Conservation (phyloP, 2,888 invertebrate genomes). For the Hyppa rectilinea region DNA sequence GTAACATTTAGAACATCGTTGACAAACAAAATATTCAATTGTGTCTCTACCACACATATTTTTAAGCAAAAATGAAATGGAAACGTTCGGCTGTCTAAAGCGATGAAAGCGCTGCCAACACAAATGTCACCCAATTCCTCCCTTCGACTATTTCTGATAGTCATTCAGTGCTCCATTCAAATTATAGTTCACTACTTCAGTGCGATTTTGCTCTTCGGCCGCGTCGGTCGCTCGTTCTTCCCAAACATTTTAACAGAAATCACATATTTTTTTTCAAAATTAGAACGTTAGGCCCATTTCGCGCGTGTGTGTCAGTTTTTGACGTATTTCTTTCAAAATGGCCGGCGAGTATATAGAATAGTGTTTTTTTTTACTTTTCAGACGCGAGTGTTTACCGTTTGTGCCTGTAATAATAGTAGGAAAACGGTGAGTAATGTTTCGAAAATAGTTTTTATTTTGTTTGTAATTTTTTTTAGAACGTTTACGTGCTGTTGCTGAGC, state of each 20-base stretch:
- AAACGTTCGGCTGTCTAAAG: conserved; percentile 60
- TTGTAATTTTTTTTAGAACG: conserved; percentile 58
- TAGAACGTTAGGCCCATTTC: conserved; percentile 49
- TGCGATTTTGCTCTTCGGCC: conserved; percentile 62
- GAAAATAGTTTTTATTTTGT: conserved; percentile 67
- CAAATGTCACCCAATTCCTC: conserved; percentile 73
- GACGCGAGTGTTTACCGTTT: conserved; percentile 42
- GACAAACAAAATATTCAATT: neutral
- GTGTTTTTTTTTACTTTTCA: conserved; percentile 55
- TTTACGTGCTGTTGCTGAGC: conserved; percentile 54
- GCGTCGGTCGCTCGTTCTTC: conserved; percentile 36
- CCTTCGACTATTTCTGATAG: conserved; percentile 86
- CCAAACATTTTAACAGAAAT: conserved; percentile 20
- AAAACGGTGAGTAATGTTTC: conserved; percentile 64
- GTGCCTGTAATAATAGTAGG: conserved; percentile 57
- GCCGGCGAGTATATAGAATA: conserved; percentile 55
- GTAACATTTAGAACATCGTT: conserved; percentile 1
- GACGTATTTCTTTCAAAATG: conserved; percentile 62
- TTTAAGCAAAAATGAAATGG: conserved; percentile 19
- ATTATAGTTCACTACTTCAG: conserved; percentile 74
- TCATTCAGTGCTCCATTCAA: conserved; percentile 84
- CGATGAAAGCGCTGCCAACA: conserved; percentile 70
- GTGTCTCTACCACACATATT: neutral
- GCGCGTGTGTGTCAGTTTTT: conserved; percentile 59
- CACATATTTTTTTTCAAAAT: conserved; percentile 56